Conservation (phyloP, 2,888 invertebrate species). For the Drosophila pseudotalamancana region DNA sequence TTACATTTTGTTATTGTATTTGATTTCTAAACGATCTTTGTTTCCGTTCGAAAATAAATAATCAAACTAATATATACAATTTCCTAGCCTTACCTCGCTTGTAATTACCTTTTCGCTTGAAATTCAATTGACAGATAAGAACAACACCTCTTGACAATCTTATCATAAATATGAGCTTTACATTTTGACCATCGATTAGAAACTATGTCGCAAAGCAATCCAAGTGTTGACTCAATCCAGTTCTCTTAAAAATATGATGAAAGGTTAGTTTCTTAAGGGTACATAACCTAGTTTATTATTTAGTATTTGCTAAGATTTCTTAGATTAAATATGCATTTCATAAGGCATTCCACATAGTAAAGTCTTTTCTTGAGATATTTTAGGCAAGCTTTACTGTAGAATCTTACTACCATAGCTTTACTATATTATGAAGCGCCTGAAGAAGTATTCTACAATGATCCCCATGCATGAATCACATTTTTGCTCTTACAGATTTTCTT, state of each 20-base stretch:
- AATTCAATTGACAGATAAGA: conserved; percentile 25
- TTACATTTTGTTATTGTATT: neutral
- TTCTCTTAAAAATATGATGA: neutral
- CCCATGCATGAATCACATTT: too few relatives aligned
- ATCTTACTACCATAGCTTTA: too few relatives aligned
- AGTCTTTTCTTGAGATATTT: too few relatives aligned
- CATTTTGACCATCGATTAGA: conserved; percentile 2
- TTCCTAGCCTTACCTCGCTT: neutral
- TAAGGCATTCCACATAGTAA: too few relatives aligned
- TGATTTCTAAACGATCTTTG: neutral
- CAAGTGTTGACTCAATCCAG: neutral
- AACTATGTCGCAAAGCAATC: neutral
- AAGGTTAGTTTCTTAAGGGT: neutral
- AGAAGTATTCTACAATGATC: too few relatives aligned
- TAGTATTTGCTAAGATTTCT: too few relatives aligned
- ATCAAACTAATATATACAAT: neutral
- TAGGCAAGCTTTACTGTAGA: too few relatives aligned
- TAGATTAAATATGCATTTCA: too few relatives aligned
- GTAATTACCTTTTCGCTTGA: conserved; percentile 50
- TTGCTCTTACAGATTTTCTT: too few relatives aligned
- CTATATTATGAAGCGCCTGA: too few relatives aligned
- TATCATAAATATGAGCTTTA: conserved; percentile 41
- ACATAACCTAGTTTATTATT: too few relatives aligned
- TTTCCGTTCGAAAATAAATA: neutral
- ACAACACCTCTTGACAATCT: conserved; percentile 31